phyloP scores from a whole-genome alignment of 53 echinoderm and acorn worm species.

The Astropecten irregularis region DNA sequence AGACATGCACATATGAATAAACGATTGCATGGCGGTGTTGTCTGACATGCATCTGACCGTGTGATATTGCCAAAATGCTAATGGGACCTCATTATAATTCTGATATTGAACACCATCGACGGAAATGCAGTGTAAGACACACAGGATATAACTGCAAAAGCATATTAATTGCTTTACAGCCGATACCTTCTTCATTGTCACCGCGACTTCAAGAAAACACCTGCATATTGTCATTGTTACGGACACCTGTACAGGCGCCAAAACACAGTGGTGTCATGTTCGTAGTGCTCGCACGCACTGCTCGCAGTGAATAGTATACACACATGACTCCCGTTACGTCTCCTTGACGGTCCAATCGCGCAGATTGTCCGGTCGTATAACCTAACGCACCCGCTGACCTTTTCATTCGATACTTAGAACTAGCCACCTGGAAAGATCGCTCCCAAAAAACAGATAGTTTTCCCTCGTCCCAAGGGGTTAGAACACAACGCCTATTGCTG shows the following conservation, averaged over 20 bases:
- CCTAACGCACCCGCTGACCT: slow-evolving; percentile 1
- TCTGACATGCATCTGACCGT: too few relatives aligned
- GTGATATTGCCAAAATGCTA: too few relatives aligned
- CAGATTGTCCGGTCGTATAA: background rate
- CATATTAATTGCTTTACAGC: too few relatives aligned
- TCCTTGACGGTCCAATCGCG: background rate
- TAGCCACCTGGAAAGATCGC: background rate
- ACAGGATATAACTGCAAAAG: too few relatives aligned
- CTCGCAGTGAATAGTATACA: background rate
- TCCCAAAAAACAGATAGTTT: background rate
- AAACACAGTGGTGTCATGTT: background rate
- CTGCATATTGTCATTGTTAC: background rate
- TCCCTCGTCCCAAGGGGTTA: background rate
- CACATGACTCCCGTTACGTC: background rate
- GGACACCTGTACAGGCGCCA: background rate
- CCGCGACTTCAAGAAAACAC: too few relatives aligned
- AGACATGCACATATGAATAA: too few relatives aligned
- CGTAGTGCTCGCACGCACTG: background rate
- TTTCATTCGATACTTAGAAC: slow-evolving; percentile 21
- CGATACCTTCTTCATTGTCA: too few relatives aligned
- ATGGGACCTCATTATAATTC: too few relatives aligned
- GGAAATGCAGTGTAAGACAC: too few relatives aligned
- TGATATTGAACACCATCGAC: too few relatives aligned
- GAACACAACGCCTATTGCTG: background rate
- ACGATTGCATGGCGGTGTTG: too few relatives aligned